Conservation (phyloP, 2,888 invertebrate species). For the Stegana nigrithorax region DNA sequence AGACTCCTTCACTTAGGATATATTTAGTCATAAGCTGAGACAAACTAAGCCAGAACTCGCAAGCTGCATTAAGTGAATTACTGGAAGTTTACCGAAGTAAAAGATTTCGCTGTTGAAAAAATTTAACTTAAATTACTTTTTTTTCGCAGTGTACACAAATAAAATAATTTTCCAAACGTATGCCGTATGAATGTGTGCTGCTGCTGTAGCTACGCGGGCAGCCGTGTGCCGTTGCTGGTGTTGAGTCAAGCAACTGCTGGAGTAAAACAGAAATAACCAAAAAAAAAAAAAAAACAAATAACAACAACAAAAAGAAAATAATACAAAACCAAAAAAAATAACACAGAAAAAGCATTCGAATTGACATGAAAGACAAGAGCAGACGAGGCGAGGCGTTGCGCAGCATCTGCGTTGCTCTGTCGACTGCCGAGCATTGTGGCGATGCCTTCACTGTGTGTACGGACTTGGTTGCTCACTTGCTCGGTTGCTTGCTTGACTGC, state of each 20-base stretch:
- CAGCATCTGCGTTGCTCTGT: no score
- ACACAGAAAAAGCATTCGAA: slow-evolving; percentile 56
- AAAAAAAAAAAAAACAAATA: background rate
- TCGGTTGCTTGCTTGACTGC: background rate
- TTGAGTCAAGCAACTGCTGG: slow-evolving; percentile 24
- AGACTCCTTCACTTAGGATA: no score
- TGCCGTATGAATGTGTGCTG: background rate
- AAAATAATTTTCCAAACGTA: slow-evolving; percentile 10
- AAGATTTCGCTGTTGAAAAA: no score
- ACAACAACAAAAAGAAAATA: slow-evolving; percentile 17
- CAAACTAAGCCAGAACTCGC: no score
- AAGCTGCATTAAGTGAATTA: no score
- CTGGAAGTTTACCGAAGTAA: no score
- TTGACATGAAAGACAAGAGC: slow-evolving; percentile 53
- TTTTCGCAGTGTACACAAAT: slow-evolving; percentile 10
- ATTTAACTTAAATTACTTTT: no score
- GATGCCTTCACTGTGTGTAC: no score
- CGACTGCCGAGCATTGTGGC: no score
- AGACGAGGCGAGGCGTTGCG: slow-evolving; percentile 32
- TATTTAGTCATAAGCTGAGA: no score
- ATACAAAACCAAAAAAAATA: slow-evolving; percentile 54
- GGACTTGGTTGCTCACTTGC: background rate
- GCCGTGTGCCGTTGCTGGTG: no score
- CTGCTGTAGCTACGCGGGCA: background rate
- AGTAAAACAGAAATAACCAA: background rate